Evolutionary conservation across 1,140 invertebrate species (phyloP), one percentile per base, ranked within the genome.

Genomic region (Diachasmimorpha longicaudata): DNA sequence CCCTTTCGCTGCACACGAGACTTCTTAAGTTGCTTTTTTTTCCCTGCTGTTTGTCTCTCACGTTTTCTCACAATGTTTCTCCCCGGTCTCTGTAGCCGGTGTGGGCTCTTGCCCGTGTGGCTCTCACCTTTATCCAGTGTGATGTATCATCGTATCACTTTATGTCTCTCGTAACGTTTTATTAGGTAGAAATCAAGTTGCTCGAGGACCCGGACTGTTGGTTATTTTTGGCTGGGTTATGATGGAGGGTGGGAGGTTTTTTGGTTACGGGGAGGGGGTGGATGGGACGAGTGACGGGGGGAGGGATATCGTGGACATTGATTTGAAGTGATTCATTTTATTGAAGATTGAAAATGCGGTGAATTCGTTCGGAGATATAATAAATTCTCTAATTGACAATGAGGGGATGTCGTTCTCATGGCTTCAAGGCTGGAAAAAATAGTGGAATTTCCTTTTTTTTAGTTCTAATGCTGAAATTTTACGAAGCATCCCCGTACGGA

Each of bases 81-180:
- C 48, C 14, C 48, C 19, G 0, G 11, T 0, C 21, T 31, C 39
- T n/a, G 74, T 21, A 31, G 31, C 39, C 13, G 39, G 9, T 9
- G 1, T 9, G 39, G 39, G 9, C 39, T 42, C 39, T 13, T 42
- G 9, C 39, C 31, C 31, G 31, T 31, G 31, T 36, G 23, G 52
- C 63, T 39, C 70, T 75, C 71, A 63, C 75, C 76, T 72, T 75
- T 75, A 52, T 73, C 69, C 69, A 72, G 11, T 37, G 76, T 74
- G 76, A 84, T 84, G 76, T 79, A 81, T 85, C 80, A 82, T 80
- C 77, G 78, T 80, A 83, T 85, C 81, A 72, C 81, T 84, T 83
- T 81, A 83, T 80, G 79, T 83, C 78, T 78, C 71, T 74, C 77
- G 70, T 82, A 81, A 83, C 79, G 74, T 85, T 85, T 85, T 83